Percentiles rank a stretch among this genome's conserved stretches.
Conservation (phyloP, 2,797 vertebrate genomes). For the Fistularia tabacaria region DNA sequence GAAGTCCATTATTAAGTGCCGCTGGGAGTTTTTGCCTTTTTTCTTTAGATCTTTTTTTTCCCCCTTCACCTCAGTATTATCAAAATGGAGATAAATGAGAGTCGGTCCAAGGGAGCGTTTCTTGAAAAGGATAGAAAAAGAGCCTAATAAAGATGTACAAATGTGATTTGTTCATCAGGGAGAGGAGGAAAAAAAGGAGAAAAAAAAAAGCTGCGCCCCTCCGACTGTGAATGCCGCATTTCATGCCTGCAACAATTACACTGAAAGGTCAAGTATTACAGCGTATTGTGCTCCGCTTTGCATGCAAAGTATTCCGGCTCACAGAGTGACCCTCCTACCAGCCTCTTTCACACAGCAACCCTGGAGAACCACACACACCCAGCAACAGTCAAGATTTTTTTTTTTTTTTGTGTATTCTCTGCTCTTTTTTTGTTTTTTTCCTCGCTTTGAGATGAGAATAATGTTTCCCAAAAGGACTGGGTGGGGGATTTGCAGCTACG, state of each 20-base stretch:
- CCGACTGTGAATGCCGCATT: slow-evolving; percentile 91
- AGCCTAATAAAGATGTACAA: slow-evolving; percentile 78
- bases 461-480: slow-evolving; percentile 80
- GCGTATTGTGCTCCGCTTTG: slow-evolving; percentile 97
- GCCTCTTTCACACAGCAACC: slow-evolving; percentile 88
- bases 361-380: slow-evolving; percentile 95
- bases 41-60: not conserved
- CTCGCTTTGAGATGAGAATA: slow-evolving; percentile 86
- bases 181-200: slow-evolving; percentile 43
- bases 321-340: slow-evolving; percentile 95
- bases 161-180: slow-evolving; percentile 85
- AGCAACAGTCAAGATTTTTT: slow-evolving; percentile 98
- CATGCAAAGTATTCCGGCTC: slow-evolving; percentile 98
- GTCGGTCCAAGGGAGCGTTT: slow-evolving; percentile 86
- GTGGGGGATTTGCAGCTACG: slow-evolving; percentile 93
- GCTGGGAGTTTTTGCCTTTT: slow-evolving; percentile 36
- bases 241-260: slow-evolving; percentile 98
- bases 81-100: slow-evolving; percentile 87
- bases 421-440: not conserved
- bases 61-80: slow-evolving; percentile 18
- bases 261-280: slow-evolving; percentile 99
- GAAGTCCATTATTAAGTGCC: slow-evolving; percentile 21
- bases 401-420: slow-evolving; percentile 21
- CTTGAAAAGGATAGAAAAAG: slow-evolving; percentile 78
- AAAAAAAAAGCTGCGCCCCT: slow-evolving; percentile 86